Percentiles rank a stretch among this genome's conserved stretches.
Evolutionary conservation across 2,888 invertebrate genomes (phyloP).

Genomic region (Matsumyia berberina): DNA sequence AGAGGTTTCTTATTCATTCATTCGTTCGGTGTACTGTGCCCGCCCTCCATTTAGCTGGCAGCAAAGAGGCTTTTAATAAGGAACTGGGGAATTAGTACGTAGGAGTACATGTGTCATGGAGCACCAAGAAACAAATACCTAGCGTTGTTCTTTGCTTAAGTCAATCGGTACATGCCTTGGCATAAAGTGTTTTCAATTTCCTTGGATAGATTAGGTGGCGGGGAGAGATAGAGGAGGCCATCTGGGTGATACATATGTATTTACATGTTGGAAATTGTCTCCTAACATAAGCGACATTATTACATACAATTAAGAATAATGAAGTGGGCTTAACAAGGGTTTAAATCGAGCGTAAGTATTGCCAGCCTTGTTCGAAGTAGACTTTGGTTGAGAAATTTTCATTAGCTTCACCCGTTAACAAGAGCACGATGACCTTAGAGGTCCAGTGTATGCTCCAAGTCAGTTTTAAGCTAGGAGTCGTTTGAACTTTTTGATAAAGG

Average conservation of each 20-base stretch:
- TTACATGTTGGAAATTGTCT: slow-evolving; percentile 1
- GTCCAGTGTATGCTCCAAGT: no score
- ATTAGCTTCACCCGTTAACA: no score
- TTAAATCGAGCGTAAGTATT: neutral
- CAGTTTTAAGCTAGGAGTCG: no score
- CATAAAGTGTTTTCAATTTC: slow-evolving; percentile 14
- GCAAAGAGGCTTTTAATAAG: slow-evolving; percentile 21
- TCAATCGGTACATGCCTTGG: neutral
- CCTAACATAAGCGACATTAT: neutral
- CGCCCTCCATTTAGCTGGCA: neutral
- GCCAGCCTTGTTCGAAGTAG: neutral
- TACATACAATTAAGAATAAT: neutral
- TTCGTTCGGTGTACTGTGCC: neutral
- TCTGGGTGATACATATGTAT: neutral
- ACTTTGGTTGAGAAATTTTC: no score
- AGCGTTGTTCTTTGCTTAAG: neutral
- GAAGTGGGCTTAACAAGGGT: slow-evolving; percentile 4
- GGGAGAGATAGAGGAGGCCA: neutral
- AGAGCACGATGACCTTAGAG: no score
- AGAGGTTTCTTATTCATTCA: neutral
- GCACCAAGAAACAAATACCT: neutral
- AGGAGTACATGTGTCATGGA: slow-evolving; percentile 14
- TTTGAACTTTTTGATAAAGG: no score
- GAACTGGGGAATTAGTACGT: slow-evolving; percentile 17
- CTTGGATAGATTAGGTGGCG: slow-evolving; percentile 2